phyloP scores from a whole-genome alignment of 64 coral and sea anemone species.

The Actinia equina region DNA sequence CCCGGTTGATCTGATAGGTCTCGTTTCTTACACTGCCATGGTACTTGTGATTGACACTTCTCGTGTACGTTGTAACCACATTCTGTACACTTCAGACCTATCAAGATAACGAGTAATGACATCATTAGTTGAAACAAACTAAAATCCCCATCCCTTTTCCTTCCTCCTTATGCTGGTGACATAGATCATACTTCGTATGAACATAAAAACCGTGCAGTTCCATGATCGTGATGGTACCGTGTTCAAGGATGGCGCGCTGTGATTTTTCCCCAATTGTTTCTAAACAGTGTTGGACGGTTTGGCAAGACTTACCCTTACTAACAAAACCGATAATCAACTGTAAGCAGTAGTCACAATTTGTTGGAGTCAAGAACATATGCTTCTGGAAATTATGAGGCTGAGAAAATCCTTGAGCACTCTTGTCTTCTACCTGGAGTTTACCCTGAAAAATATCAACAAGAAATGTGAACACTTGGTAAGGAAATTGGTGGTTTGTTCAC shows the following conservation, averaged over 20 bases:
- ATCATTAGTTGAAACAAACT: not conserved
- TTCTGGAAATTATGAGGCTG: constrained; percentile 88
- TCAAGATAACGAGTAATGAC: not conserved
- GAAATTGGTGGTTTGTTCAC: too few species aligned
- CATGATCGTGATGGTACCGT: too few species aligned
- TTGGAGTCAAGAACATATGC: constrained; percentile 83
- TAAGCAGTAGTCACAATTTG: constrained; percentile 90
- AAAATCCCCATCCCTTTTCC: not conserved
- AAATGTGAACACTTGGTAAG: not conserved
- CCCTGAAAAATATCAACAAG: constrained; percentile 52
- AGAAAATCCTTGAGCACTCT: constrained; percentile 91
- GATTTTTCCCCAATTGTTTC: too few species aligned
- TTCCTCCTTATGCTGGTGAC: too few species aligned
- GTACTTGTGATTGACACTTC: constrained; percentile 86
- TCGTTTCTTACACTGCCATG: constrained; percentile 86
- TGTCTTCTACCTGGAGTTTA: constrained; percentile 88
- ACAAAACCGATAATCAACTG: constrained; percentile 81
- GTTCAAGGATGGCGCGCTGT: too few species aligned
- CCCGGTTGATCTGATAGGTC: constrained; percentile 82
- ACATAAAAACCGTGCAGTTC: too few species aligned
- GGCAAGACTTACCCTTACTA: constrained; percentile 35
- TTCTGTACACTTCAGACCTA: constrained; percentile 92
- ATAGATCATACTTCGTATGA: too few species aligned
- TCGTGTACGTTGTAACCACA: constrained; percentile 97
- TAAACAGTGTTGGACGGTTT: too few species aligned